Evolutionary conservation across 2,113 vertebrate species (phyloP), one percentile per base, ranked within the genome.

Genomic region (Oophaga pumilio): DNA sequence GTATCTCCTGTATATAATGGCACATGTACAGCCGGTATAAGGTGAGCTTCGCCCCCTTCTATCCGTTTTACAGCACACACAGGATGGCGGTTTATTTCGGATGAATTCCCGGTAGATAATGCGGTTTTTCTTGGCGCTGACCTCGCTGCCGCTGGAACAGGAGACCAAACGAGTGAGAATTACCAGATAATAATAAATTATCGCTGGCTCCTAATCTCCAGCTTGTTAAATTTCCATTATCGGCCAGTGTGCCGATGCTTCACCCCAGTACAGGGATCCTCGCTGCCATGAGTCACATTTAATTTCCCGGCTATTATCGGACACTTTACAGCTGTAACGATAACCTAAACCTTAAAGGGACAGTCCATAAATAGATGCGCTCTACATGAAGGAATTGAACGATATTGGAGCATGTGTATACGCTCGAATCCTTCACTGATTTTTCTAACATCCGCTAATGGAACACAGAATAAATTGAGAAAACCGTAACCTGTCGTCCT

Each of bases 211-310:
- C 87, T 64, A 76, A 49, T 66, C 52, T 64, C 10, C 73, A 8
- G 56, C 56, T 49, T 77, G 84, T 77, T 77, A 77, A 8, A 78
- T 85, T 85, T 85, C 43, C 73, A 78, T 86, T 86, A 78, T 86
- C 84, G 33, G 74, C 74, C 84, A 28, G 64, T 78, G 78, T 86
- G 56, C 52, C 15, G 43, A 78, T 17, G 12, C 69, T 77, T 78
- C 22, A 15, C 74, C 26, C 57, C 43, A 62, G 43, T 18, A 53
- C 49, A 7, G 76, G 53, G 76, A 79, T 17, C 0, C 60, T 60
- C 13, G n/a, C 53, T 80, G 13, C 26, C n/a, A 68, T 52, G 43
- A 26, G n/a, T 53, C 49, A 8, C 13, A 22, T 83, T 83, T 83
- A 15, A 83, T 52, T 52, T 52, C 49, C 59, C 26, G 6, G 20